These are phyloP conservation scores for Bryconaethiops microstoma DNA, from an alignment of 2,797 vertebrate species.

Conservation along the genomic window DNA sequence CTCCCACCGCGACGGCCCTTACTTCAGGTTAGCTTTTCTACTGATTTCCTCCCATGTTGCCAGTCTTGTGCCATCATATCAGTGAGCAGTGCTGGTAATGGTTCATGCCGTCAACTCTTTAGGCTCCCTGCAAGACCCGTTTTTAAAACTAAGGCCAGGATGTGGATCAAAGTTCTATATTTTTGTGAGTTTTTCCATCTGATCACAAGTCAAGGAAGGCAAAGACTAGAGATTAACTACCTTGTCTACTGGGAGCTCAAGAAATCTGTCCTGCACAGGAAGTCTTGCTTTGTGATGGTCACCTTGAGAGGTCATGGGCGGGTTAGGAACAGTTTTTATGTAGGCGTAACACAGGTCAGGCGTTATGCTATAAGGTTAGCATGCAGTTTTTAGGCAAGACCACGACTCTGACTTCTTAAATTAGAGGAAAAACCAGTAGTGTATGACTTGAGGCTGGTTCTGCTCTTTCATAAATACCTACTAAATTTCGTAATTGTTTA, in stretches of 20 bases:
- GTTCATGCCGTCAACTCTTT: constrained; percentile 55
- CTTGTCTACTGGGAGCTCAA: constrained; percentile 14
- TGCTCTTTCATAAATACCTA: too few relatives aligned
- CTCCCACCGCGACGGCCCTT: constrained; percentile 87
- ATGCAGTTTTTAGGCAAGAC: neutral
- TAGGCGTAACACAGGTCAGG: neutral
- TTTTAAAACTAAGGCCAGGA: neutral
- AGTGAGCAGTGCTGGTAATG: constrained; percentile 82
- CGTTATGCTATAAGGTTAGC: neutral
- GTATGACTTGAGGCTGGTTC: neutral
- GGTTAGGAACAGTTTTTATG: constrained; percentile 1
- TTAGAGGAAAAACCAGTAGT: neutral
- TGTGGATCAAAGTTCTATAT: constrained; percentile 6
- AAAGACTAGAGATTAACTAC: constrained; percentile 44
- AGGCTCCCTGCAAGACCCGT: constrained; percentile 53
- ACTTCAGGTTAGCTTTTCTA: constrained; percentile 90
- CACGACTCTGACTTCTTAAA: neutral
- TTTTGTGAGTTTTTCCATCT: neutral
- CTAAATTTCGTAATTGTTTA: too few relatives aligned
- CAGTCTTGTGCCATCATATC: constrained; percentile 39
- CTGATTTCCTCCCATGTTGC: constrained; percentile 54
- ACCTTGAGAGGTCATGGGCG: neutral
- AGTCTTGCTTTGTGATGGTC: neutral
- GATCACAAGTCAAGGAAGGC: constrained; percentile 21
- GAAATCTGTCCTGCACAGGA: constrained; percentile 28